Base-by-base conservation (phyloP, 1,140 invertebrate species). In the Alviniconcha marisindica region DNA sequence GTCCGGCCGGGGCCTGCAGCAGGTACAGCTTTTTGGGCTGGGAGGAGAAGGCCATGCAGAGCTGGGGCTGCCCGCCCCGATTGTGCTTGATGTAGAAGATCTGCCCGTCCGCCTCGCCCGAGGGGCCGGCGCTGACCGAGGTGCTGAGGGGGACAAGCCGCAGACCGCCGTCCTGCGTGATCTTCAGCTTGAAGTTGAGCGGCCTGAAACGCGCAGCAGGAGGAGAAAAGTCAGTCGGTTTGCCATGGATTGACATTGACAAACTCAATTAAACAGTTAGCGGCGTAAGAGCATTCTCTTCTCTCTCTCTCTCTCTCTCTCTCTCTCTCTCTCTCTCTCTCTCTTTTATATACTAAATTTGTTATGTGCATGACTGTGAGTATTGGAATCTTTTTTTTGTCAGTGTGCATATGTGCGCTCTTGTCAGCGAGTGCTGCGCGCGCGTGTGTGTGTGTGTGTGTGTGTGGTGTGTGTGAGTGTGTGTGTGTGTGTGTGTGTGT, bases 401-500 rank as follows among this genome's bases (percentile, higher is more conserved):
- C n/a, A n/a, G n/a, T n/a, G n/a, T n/a, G n/a, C n/a, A n/a, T n/a
- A n/a, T n/a, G n/a, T n/a, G n/a, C n/a, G n/a, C n/a, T n/a, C n/a
- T n/a, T n/a, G n/a, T n/a, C n/a, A n/a, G n/a, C n/a, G n/a, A n/a
- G n/a, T n/a, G n/a, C n/a, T n/a, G n/a, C n/a, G n/a, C n/a, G n/a
- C n/a, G n/a, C n/a, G n/a, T n/a, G n/a, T n/a, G n/a, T n/a, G n/a
- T n/a, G n/a, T n/a, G 60, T n/a, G 60, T 63, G 60, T n/a, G 60
- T 63, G 60, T 63, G 60, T 63, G 60, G 10, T 10, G 10, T 10
- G 24, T 63, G 60, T 63, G 60, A n/a, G 60, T 14, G 24, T 63
- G 60, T 63, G 60, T 63, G 60, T 63, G 60, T 63, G 60, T 63
- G 60, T 63, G 60, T 63, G 60, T 63, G 10, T n/a, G 60, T 63